phyloP scores from a whole-genome alignment of 2,888 invertebrate genomes.

The Phalera bucephala region DNA sequence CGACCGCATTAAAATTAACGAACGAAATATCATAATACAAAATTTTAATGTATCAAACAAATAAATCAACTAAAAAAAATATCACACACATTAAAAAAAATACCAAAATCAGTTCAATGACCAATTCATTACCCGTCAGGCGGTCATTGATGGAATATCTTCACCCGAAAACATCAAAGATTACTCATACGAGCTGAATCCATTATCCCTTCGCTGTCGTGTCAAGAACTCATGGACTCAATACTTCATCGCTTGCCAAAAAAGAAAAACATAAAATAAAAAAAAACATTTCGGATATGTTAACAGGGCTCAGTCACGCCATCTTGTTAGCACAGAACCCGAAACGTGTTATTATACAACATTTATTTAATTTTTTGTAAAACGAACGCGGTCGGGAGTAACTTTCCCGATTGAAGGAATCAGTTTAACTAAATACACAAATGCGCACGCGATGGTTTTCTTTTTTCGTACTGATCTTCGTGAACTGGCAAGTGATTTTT shows the following conservation, averaged over 20 bases:
- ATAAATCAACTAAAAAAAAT: not conserved
- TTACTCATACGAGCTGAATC: conserved; percentile 45
- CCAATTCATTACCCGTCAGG: conserved; percentile 22
- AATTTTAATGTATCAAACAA: too few species aligned
- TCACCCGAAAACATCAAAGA: conserved; percentile 37
- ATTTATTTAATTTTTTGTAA: conserved; percentile 75
- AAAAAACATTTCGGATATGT: conserved; percentile 56
- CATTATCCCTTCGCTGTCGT: conserved; percentile 37
- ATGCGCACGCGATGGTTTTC: conserved; percentile 53
- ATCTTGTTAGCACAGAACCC: conserved; percentile 61
- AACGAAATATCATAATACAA: too few species aligned
- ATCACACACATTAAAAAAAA: not conserved
- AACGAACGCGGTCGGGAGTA: conserved; percentile 47
- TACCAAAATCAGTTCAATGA: not conserved
- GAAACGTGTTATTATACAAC: conserved; percentile 73
- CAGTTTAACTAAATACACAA: conserved; percentile 65
- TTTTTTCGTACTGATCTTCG: not conserved
- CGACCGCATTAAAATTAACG: too few species aligned
- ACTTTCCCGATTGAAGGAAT: conserved; percentile 46
- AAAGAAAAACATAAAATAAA: conserved; percentile 36
- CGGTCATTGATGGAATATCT: conserved; percentile 33
- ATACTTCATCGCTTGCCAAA: conserved; percentile 61
- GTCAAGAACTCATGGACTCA: conserved; percentile 41
- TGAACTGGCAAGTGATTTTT: conserved; percentile 30
- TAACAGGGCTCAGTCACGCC: conserved; percentile 78